These are phyloP conservation scores for Elanoides forficatus DNA, from an alignment of 2,113 vertebrate species.

Conservation along the genomic window DNA sequence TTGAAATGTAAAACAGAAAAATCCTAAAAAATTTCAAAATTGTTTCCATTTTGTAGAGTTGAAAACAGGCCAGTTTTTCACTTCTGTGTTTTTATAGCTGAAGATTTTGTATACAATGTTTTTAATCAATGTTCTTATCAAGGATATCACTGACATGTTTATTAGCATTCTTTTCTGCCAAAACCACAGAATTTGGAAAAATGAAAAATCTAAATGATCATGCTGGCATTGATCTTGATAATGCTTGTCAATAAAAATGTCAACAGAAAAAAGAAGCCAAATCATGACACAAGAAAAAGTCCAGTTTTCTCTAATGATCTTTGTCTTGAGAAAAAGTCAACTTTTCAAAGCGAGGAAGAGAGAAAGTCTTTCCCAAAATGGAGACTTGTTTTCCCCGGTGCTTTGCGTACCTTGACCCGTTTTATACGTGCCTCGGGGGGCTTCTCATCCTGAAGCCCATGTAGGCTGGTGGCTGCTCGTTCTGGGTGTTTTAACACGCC, in stretches of 20 bases:
- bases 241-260: neutral
- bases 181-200: neutral
- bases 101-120: neutral
- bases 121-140: conserved; percentile 20
- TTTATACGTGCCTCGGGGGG: neutral
- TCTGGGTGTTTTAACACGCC: accelerated
- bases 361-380: accelerated
- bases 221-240: neutral
- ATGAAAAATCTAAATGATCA: neutral
- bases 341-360: neutral
- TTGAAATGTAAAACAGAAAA: conserved; percentile 41
- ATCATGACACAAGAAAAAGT: neutral
- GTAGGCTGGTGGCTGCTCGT: neutral
- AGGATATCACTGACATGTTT: neutral
- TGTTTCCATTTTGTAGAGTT: conserved; percentile 12
- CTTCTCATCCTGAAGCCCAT: neutral
- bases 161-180: neutral
- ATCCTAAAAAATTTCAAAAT: conserved; percentile 6
- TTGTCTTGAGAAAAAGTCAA: neutral
- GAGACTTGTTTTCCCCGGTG: neutral
- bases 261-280: neutral
- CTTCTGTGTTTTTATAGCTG: neutral
- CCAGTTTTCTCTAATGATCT: neutral
- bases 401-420: neutral
- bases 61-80: neutral